Evolutionary conservation across 1,140 invertebrate genomes (phyloP).

Genomic region (Brachionus rubens): DNA sequence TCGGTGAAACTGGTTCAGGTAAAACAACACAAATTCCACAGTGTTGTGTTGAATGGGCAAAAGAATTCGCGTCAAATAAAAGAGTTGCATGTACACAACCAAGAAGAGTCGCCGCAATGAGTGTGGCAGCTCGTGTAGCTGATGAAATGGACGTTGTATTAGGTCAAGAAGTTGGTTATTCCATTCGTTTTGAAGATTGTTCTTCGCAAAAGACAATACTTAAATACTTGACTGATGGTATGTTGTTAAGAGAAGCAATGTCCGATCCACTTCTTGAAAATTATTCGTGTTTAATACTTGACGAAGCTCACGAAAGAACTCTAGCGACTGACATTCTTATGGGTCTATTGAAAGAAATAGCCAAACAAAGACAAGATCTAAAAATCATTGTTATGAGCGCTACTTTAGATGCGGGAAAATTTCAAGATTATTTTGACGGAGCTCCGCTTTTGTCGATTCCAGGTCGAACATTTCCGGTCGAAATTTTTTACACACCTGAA

Average conservation of each 20-base stretch:
- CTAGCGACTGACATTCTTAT: constrained; percentile 97
- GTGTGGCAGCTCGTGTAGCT: constrained; percentile 91
- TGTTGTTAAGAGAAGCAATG: constrained; percentile 98
- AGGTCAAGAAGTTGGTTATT: constrained; percentile 97
- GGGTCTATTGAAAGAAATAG: constrained; percentile 94
- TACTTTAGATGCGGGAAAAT: constrained; percentile 98
- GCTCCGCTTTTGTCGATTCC: constrained; percentile 98
- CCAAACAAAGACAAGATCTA: constrained; percentile 84
- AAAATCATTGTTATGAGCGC: constrained; percentile 99
- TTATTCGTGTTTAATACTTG: constrained; percentile 88
- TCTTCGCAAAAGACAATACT: constrained; percentile 86
- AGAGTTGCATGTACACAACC: constrained; percentile 94
- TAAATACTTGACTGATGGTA: constrained; percentile 99
- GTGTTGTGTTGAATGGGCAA: constrained; percentile 86
- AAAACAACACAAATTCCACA: constrained; percentile 64
- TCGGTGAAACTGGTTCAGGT: constrained; percentile 77
- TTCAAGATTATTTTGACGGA: constrained; percentile 96
- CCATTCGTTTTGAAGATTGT: constrained; percentile 98
- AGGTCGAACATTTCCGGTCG: constrained; percentile 89
- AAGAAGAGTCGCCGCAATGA: constrained; percentile 95
- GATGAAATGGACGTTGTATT: constrained; percentile 98
- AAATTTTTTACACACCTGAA: constrained; percentile 98
- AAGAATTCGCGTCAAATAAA: constrained; percentile 67
- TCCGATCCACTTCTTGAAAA: constrained; percentile 93
- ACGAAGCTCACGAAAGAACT: constrained; percentile 98